phyloP scores from a whole-genome alignment of 2,888 invertebrate genomes.

The Eustalomyia histrio region DNA sequence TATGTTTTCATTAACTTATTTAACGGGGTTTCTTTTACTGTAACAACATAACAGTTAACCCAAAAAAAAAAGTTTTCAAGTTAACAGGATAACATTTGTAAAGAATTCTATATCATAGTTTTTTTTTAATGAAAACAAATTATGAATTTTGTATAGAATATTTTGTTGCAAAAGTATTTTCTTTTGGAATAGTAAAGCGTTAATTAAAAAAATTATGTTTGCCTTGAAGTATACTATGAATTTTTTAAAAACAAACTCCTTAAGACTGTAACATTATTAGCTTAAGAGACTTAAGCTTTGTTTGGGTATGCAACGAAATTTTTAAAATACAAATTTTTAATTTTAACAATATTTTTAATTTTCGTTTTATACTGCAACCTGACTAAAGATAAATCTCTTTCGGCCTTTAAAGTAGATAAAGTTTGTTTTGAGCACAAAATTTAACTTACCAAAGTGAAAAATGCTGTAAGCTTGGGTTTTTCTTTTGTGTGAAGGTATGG shows the following conservation, averaged over 20 bases:
- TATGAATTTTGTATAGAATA: neutral
- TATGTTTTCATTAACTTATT: constrained; percentile 54
- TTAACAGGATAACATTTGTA: neutral
- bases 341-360: too few species aligned
- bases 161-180: neutral
- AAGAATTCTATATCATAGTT: neutral
- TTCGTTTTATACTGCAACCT: too few species aligned
- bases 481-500: neutral
- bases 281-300: too few species aligned
- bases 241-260: neutral
- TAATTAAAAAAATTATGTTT: neutral
- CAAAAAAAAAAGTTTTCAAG: neutral
- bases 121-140: too few species aligned
- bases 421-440: neutral
- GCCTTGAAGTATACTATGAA: constrained; percentile 12
- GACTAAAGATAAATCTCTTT: too few species aligned
- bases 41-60: neutral
- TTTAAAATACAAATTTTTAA: too few species aligned
- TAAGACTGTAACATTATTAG: too few species aligned
- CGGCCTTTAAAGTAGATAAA: constrained; percentile 7
- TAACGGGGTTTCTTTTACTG: constrained; percentile 1
- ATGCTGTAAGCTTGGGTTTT: neutral
- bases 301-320: too few species aligned
- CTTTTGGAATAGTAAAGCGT: neutral
- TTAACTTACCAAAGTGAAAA: too few species aligned